Evolutionary conservation across 1,140 invertebrate genomes (phyloP).

Genomic region (Neomicropteryx cornuta): DNA sequence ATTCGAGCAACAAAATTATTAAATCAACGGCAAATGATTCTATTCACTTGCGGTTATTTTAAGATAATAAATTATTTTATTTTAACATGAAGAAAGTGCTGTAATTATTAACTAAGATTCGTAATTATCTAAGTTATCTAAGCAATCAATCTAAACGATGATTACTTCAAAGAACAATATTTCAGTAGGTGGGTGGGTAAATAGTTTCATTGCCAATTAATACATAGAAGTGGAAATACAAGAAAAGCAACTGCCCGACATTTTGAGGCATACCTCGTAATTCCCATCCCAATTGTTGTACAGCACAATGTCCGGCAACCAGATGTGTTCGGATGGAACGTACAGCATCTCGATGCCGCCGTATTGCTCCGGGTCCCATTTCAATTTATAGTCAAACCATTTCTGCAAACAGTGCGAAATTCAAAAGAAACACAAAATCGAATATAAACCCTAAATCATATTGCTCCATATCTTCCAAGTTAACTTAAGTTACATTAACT

Average conservation of each 20-base stretch:
- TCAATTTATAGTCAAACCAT: slow-evolving; percentile 90
- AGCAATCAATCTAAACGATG: too few species aligned
- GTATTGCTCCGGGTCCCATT: slow-evolving; percentile 88
- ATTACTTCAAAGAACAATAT: too few species aligned
- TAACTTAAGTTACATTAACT: not conserved
- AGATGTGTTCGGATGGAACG: slow-evolving; percentile 87
- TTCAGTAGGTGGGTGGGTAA: too few species aligned
- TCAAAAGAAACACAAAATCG: slow-evolving; percentile 8
- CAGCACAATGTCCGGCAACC: slow-evolving; percentile 81
- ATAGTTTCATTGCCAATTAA: too few species aligned
- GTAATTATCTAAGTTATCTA: too few species aligned
- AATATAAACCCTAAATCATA: not conserved
- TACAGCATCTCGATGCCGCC: slow-evolving; percentile 87
- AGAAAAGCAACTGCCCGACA: too few species aligned
- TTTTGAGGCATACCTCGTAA: slow-evolving; percentile 56
- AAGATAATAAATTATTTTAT: too few species aligned
- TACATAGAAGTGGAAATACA: not conserved
- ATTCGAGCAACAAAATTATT: too few species aligned
- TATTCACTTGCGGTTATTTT: too few species aligned
- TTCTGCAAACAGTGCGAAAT: slow-evolving; percentile 48
- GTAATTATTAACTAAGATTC: too few species aligned
- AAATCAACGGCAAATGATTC: too few species aligned
- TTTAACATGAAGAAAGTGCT: too few species aligned
- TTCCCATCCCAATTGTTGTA: slow-evolving; percentile 94
- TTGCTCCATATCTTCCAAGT: not conserved